These are phyloP conservation scores for Dasyprocta punctata DNA, from an alignment of 2,113 vertebrate genomes.

Conservation along the genomic window DNA sequence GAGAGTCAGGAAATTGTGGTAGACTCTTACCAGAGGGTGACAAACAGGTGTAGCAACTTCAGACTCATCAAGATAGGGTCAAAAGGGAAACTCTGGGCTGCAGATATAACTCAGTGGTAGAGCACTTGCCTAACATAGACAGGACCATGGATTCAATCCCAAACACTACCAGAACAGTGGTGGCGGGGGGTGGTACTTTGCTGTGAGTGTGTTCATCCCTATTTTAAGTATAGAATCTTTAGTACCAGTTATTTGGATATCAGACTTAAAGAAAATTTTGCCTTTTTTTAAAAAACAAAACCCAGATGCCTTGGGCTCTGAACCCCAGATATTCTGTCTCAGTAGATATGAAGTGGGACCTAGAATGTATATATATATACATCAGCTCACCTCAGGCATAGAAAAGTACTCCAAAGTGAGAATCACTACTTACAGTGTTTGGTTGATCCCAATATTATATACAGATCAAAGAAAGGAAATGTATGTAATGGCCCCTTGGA, in stretches of 20 bases:
- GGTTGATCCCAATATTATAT: not conserved
- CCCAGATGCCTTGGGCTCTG: not conserved
- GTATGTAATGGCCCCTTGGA: not conserved
- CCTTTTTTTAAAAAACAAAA: slow-evolving; percentile 34
- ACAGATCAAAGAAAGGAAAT: not conserved
- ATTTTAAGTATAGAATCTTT: not conserved
- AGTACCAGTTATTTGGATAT: not conserved
- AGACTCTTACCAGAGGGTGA: not conserved
- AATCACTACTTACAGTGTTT: not conserved
- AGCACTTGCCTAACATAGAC: not conserved
- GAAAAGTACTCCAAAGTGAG: not conserved
- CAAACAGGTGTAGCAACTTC: not conserved
- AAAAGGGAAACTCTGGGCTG: not conserved
- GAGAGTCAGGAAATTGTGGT: not conserved
- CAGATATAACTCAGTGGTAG: too few species aligned
- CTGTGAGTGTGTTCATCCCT: too few species aligned
- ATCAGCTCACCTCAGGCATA: not conserved
- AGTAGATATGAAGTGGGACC: not conserved
- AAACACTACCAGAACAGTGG: not conserved
- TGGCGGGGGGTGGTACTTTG: not conserved
- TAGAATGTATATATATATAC: not conserved
- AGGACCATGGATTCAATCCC: too few species aligned
- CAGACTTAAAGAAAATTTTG: not conserved
- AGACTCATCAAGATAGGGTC: not conserved
- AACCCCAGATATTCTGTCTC: not conserved